Percentiles rank a stretch among this genome's conserved stretches.
These are phyloP conservation scores for Drosophila eohydei DNA, from an alignment of 2,888 invertebrate genomes.

Conservation along the genomic window DNA sequence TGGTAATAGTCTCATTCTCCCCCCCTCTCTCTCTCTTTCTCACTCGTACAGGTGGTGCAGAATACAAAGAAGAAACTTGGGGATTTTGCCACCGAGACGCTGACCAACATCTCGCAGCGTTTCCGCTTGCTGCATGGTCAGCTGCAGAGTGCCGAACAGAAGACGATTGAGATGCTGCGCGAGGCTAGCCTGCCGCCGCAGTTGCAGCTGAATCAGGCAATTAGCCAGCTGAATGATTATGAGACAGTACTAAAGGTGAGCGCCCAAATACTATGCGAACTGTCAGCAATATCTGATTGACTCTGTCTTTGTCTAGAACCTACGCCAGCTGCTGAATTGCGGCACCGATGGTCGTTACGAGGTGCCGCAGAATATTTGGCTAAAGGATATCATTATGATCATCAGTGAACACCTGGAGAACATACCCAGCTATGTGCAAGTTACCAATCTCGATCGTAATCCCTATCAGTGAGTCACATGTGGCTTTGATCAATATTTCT, in stretches of 20 bases:
- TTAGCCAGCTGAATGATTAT: constrained; percentile 63
- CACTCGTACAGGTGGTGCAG: constrained; percentile 72
- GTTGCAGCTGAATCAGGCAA: constrained; percentile 65
- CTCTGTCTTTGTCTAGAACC: constrained; percentile 46
- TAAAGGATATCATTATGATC: constrained; percentile 60
- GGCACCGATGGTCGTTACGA: constrained; percentile 34
- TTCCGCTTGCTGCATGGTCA: constrained; percentile 80
- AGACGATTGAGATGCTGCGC: constrained; percentile 68
- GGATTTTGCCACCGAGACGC: constrained; percentile 70
- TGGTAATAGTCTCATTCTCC: constrained; percentile 8
- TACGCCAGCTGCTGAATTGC: constrained; percentile 54
- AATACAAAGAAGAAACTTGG: constrained; percentile 69
- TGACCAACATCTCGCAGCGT: constrained; percentile 72
- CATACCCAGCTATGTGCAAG: constrained; percentile 65
- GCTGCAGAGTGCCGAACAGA: constrained; percentile 79
- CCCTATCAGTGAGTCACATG: constrained; percentile 72
- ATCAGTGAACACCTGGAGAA: constrained; percentile 67
- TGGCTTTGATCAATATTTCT: background rate
- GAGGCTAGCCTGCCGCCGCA: constrained; percentile 70
- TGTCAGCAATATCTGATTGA: background rate
- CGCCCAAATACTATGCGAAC: background rate
- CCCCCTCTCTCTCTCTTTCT: background rate
- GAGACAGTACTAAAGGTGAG: constrained; percentile 72
- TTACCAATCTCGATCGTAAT: constrained; percentile 64
- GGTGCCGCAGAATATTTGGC: constrained; percentile 58